These are phyloP conservation scores for Varroa destructor DNA, from an alignment of 1,140 invertebrate species.

Conservation along the genomic window DNA sequence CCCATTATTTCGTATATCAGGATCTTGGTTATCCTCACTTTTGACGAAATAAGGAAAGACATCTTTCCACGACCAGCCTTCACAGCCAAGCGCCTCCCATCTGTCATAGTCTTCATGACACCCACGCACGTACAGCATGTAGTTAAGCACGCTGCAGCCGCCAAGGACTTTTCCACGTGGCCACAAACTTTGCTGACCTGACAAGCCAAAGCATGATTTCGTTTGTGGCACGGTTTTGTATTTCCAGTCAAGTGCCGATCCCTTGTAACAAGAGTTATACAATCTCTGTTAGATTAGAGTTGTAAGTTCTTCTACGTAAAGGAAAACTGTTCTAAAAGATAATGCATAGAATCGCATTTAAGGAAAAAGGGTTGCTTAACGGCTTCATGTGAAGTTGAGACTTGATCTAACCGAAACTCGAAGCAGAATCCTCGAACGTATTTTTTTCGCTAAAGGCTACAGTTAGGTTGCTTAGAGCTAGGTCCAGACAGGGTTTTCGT, in stretches of 20 bases:
- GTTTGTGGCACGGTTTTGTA: constrained; percentile 52
- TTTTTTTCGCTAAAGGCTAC: too few species aligned
- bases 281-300: too few species aligned
- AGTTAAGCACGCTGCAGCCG: constrained; percentile 85
- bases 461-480: too few species aligned
- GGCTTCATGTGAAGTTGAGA: too few species aligned
- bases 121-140: constrained; percentile 86
- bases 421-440: too few species aligned
- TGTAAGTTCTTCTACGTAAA: too few species aligned
- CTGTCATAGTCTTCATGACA: constrained; percentile 81
- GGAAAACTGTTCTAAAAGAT: too few species aligned
- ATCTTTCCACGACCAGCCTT: constrained; percentile 75
- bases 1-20: constrained; percentile 55
- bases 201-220: constrained; percentile 30
- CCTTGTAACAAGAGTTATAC: constrained; percentile 29
- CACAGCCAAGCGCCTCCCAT: constrained; percentile 73
- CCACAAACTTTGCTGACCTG: constrained; percentile 36
- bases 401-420: too few species aligned
- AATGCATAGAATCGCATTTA: too few species aligned
- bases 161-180: constrained; percentile 41
- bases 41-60: constrained; percentile 54
- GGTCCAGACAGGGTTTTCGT: too few species aligned
- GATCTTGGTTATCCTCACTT: constrained; percentile 64
- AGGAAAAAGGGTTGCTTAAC: too few species aligned
- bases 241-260: constrained; percentile 55